These are phyloP conservation scores for Choloepus hoffmanni DNA, from an alignment of 2,113 vertebrate species.

Conservation along the genomic window DNA sequence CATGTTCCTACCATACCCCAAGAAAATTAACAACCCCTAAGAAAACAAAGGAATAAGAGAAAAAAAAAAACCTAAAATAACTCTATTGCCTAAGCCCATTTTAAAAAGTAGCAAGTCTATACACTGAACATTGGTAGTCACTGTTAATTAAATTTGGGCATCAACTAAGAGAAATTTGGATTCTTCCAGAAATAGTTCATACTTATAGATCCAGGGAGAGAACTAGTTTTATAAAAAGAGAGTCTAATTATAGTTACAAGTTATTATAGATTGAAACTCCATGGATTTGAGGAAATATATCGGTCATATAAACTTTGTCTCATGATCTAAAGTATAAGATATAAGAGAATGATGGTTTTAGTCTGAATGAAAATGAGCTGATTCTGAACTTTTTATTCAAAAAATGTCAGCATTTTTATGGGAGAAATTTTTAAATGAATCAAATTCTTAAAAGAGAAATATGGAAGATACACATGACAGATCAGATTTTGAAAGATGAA, in stretches of 20 bases:
- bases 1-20: too few relatives aligned
- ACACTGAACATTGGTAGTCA: slow-evolving; percentile 21
- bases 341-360: neutral
- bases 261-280: neutral
- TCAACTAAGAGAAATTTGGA: slow-evolving; percentile 18
- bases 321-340: slow-evolving; percentile 43
- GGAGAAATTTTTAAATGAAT: neutral
- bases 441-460: slow-evolving; percentile 57
- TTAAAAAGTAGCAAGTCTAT: neutral
- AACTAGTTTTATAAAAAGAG: slow-evolving; percentile 47
- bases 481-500: slow-evolving; percentile 1
- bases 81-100: too few relatives aligned
- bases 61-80: too few relatives aligned
- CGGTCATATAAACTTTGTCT: slow-evolving; percentile 9
- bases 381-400: neutral
- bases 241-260: slow-evolving; percentile 1
- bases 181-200: slow-evolving; percentile 29
- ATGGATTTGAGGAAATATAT: neutral
- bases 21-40: too few relatives aligned
- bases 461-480: neutral
- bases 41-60: too few relatives aligned
- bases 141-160: slow-evolving; percentile 44
- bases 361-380: slow-evolving; percentile 38
- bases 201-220: slow-evolving; percentile 40
- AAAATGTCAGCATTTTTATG: neutral